A percentile compares a stretch with the other conserved stretches of the same genome.
These are phyloP conservation scores for Nasonovia ribisnigri DNA, from an alignment of 2,888 invertebrate species.

Conservation along the genomic window DNA sequence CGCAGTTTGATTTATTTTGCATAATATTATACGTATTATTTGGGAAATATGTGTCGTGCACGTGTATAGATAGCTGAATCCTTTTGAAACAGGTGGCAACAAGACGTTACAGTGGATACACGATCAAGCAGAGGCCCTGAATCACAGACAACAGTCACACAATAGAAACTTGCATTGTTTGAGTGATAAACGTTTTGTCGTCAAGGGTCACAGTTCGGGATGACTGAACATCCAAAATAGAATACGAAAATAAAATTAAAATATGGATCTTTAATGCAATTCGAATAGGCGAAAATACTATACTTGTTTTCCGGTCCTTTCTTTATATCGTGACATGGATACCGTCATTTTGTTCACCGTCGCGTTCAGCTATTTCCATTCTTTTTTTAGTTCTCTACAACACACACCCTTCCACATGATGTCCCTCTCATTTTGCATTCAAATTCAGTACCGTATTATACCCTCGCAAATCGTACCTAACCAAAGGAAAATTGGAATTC, in stretches of 20 bases:
- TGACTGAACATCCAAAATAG: not conserved
- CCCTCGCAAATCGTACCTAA: not conserved
- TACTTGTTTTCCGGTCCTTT: not conserved
- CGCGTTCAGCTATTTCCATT: not conserved
- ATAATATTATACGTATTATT: not conserved
- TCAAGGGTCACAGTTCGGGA: not conserved
- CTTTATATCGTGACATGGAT: not conserved
- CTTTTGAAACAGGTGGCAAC: not conserved
- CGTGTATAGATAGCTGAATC: not conserved
- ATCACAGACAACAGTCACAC: not conserved
- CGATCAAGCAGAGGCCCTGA: not conserved
- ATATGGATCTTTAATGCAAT: not conserved
- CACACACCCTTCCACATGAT: not conserved
- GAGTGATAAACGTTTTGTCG: not conserved
- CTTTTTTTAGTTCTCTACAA: not conserved
- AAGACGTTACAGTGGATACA: too few relatives aligned
- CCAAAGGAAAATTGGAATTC: not conserved
- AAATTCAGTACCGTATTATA: not conserved
- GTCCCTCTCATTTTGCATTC: conserved; percentile 1
- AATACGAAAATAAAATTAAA: not conserved
- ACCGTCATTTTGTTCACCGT: not conserved
- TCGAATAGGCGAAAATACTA: not conserved
- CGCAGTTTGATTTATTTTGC: conserved; percentile 20
- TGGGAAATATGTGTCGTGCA: not conserved
- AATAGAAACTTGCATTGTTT: not conserved